Percentiles rank a stretch among this genome's conserved stretches.
Evolutionary conservation across 2,113 vertebrate genomes (phyloP).

Genomic region (Lepus europaeus): DNA sequence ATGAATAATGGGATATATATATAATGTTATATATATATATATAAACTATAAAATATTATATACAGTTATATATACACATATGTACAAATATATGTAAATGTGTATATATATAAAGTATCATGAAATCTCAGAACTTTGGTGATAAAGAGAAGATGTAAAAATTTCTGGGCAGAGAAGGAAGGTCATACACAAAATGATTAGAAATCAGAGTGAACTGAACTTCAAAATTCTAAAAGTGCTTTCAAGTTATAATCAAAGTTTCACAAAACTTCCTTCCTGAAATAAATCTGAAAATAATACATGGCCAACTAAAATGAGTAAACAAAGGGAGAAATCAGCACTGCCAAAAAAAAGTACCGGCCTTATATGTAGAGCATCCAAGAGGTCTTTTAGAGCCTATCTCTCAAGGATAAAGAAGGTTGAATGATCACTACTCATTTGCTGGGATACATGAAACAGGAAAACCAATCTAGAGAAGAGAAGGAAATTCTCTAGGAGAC

Average conservation of each 20-base stretch:
- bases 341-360: not conserved
- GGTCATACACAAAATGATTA: not conserved
- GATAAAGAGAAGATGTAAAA: not conserved
- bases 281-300: not conserved
- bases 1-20: not conserved
- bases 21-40: no score
- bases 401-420: not conserved
- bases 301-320: not conserved
- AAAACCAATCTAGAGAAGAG: not conserved
- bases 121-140: not conserved
- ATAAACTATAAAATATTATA: no score
- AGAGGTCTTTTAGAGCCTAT: not conserved
- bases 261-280: not conserved
- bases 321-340: not conserved
- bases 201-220: not conserved
- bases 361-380: not conserved
- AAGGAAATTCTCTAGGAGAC: not conserved
- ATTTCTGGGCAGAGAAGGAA: not conserved
- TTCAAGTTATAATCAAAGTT: not conserved
- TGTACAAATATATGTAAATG: no score
- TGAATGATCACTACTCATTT: not conserved
- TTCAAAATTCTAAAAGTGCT: constrained; percentile 22
- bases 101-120: not conserved
- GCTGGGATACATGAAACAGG: not conserved
- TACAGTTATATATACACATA: no score